Evolutionary conservation across 2,113 vertebrate species (phyloP).

Genomic region (Sterna hirundo): DNA sequence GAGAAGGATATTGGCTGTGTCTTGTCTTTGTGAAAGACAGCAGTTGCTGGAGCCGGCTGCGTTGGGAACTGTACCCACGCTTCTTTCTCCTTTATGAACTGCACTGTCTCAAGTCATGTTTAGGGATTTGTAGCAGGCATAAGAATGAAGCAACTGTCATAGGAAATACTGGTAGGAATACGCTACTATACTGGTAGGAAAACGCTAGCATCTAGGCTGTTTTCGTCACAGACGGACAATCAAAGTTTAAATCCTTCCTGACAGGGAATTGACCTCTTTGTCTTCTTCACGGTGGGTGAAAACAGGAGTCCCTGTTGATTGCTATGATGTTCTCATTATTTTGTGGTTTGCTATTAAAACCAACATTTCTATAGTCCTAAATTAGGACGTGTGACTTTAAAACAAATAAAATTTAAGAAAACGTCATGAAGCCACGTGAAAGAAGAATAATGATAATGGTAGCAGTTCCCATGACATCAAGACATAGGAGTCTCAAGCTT

Average conservation of each 20-base stretch:
- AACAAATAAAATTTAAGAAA: neutral
- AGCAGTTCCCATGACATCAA: neutral
- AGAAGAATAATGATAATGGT: neutral
- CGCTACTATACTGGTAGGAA: neutral
- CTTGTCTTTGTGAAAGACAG: neutral
- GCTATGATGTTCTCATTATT: neutral
- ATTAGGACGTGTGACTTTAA: neutral
- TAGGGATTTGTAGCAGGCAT: neutral
- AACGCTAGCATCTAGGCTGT: neutral
- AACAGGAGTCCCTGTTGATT: neutral
- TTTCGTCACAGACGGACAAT: neutral
- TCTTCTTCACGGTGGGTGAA: neutral
- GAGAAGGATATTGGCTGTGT: neutral
- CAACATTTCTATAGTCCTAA: neutral
- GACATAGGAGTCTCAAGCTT: neutral
- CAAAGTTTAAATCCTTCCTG: neutral
- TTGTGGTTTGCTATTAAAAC: neutral
- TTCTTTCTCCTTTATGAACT: neutral
- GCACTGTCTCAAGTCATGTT: neutral
- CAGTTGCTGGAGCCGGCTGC: neutral
- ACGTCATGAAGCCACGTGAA: neutral
- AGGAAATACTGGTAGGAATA: neutral
- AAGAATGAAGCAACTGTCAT: neutral
- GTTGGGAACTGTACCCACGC: neutral
- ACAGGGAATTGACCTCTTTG: neutral